phyloP scores from a whole-genome alignment of 2,113 vertebrate genomes.

The Phasianus colchicus region DNA sequence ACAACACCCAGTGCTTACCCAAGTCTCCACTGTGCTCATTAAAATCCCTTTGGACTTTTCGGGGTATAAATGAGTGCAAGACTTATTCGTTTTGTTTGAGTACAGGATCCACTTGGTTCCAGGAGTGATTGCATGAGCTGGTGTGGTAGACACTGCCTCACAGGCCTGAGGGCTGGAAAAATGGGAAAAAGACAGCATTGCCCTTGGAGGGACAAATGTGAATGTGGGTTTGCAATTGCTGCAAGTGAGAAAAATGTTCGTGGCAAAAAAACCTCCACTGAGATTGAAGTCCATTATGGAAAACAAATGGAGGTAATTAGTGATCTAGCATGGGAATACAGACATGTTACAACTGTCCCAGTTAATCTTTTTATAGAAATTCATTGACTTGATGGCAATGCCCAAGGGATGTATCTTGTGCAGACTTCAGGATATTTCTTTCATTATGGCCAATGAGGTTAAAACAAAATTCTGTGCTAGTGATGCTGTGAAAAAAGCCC shows the following conservation, averaged over 20 bases:
- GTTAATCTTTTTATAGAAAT: conserved; percentile 13
- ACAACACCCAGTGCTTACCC: not conserved
- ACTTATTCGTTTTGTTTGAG: not conserved
- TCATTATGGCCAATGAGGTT: not conserved
- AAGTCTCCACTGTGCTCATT: not conserved
- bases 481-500: not conserved
- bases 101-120: not conserved
- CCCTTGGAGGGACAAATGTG: not conserved
- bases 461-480: not conserved
- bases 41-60: not conserved
- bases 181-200: not conserved
- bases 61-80: not conserved
- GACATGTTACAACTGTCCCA: not conserved
- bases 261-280: not conserved
- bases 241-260: not conserved
- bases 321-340: not conserved
- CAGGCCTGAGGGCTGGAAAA: not conserved
- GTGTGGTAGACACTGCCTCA: not conserved
- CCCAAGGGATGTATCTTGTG: not conserved
- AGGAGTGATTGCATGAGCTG: not conserved
- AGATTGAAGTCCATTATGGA: not conserved
- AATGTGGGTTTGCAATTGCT: not conserved
- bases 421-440: not conserved
- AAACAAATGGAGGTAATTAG: conserved; percentile 34
- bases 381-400: not conserved